Conservation (phyloP, 2,797 vertebrate species). For the Mus caroli region DNA sequence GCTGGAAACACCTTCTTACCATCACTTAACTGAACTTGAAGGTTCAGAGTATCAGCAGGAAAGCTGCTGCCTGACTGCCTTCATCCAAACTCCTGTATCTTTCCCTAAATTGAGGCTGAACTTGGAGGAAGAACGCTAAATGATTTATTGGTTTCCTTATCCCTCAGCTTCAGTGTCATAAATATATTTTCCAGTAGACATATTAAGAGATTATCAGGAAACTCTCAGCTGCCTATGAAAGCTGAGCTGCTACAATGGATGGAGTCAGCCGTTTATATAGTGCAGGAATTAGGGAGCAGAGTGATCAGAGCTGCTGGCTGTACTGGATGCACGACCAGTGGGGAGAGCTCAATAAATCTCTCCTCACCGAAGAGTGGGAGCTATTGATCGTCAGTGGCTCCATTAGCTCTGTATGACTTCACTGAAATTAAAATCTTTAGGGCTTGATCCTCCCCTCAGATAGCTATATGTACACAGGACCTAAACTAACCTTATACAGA, state of each 20-base stretch:
- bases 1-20: background rate
- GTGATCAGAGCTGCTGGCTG: conserved; percentile 59
- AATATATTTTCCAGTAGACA: conserved; percentile 64
- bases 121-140: conserved; percentile 20
- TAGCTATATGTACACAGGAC: conserved; percentile 70
- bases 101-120: conserved; percentile 21
- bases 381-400: conserved; percentile 81
- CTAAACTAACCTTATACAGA: conserved; percentile 71
- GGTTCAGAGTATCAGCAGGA: background rate
- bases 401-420: conserved; percentile 84
- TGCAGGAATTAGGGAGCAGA: conserved; percentile 9
- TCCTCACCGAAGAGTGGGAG: conserved; percentile 71
- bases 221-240: conserved; percentile 38
- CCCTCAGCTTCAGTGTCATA: conserved; percentile 57
- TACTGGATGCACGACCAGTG: conserved; percentile 65
- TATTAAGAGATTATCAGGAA: conserved; percentile 72
- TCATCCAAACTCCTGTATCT: background rate
- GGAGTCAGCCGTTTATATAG: conserved; percentile 60
- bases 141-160: conserved; percentile 70
- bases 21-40: background rate
- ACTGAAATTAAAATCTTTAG: conserved; percentile 84
- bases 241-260: conserved; percentile 23
- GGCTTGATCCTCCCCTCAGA: conserved; percentile 76
- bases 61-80: background rate
- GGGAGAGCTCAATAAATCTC: conserved; percentile 81